phyloP scores from a whole-genome alignment of 2,113 vertebrate genomes.

The Psophia crepitans region DNA sequence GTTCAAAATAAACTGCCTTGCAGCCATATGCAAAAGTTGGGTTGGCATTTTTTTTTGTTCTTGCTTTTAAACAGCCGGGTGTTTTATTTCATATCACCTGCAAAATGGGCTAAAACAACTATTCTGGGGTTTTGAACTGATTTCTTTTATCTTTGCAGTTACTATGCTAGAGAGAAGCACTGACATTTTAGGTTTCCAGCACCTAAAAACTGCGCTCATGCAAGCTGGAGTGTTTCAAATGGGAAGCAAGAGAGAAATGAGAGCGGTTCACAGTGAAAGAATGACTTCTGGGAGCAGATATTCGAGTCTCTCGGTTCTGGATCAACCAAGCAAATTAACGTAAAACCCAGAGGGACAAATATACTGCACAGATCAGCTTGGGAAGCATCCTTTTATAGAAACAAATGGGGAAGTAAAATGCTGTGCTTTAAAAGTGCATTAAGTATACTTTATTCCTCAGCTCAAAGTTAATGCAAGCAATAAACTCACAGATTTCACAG shows the following conservation, averaged over 20 bases:
- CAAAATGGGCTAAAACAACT: neutral
- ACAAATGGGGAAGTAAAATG: neutral
- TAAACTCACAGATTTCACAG: conserved; percentile 13
- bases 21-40: conserved; percentile 6
- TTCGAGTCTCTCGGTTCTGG: neutral
- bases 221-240: neutral
- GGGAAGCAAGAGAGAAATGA: neutral
- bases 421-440: conserved; percentile 18
- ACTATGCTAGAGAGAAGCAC: neutral
- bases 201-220: neutral
- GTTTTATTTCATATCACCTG: conserved; percentile 34
- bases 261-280: neutral
- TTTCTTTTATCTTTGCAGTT: conserved; percentile 40
- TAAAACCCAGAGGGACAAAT: conserved; percentile 34
- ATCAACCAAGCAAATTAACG: conserved; percentile 20
- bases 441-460: conserved; percentile 12
- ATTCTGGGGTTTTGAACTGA: neutral
- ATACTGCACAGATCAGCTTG: conserved; percentile 1
- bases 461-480: conserved; percentile 40
- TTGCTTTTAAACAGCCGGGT: neutral
- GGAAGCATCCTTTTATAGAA: conserved; percentile 47
- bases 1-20: conserved; percentile 43
- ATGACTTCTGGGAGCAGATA: neutral
- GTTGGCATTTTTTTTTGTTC: neutral
- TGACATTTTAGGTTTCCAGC: neutral